phyloP scores from a whole-genome alignment of 2,888 invertebrate species.

The Drosophila meridiana region DNA sequence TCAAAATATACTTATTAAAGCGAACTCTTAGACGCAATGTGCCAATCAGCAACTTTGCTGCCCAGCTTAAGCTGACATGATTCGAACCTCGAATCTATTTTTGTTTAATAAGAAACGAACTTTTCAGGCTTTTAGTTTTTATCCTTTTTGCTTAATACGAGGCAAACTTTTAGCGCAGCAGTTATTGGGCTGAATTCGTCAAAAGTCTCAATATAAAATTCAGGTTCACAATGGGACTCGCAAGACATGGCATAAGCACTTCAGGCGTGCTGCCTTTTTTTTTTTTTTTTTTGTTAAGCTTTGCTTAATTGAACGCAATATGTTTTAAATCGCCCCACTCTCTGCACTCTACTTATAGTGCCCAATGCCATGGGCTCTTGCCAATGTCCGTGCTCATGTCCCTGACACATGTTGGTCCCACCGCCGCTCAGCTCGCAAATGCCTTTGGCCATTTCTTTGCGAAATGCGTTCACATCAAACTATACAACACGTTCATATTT shows the following conservation, averaged over 20 bases:
- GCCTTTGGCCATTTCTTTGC: slow-evolving; percentile 13
- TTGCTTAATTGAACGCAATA: slow-evolving; percentile 34
- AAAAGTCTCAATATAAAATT: background rate
- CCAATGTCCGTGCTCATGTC: slow-evolving; percentile 42
- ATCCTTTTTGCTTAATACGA: background rate
- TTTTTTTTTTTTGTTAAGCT: background rate
- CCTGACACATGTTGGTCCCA: slow-evolving; percentile 6
- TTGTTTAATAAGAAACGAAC: background rate
- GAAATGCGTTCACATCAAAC: slow-evolving; percentile 76
- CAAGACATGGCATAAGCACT: background rate
- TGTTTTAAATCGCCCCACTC: slow-evolving; percentile 41
- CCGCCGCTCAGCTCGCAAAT: background rate
- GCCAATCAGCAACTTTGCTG: background rate
- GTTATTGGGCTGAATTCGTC: background rate
- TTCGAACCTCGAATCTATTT: background rate
- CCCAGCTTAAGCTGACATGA: background rate
- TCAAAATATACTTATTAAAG: background rate
- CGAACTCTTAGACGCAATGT: background rate
- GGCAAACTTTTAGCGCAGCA: background rate
- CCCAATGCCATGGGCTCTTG: slow-evolving; percentile 61
- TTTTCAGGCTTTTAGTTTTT: background rate
- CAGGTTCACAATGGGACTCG: background rate
- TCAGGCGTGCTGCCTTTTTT: background rate
- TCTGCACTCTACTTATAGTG: slow-evolving; percentile 19
- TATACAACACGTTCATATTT: slow-evolving; percentile 76